Conservation (phyloP, 2,888 invertebrate species). For the Lucinisca nassula region DNA sequence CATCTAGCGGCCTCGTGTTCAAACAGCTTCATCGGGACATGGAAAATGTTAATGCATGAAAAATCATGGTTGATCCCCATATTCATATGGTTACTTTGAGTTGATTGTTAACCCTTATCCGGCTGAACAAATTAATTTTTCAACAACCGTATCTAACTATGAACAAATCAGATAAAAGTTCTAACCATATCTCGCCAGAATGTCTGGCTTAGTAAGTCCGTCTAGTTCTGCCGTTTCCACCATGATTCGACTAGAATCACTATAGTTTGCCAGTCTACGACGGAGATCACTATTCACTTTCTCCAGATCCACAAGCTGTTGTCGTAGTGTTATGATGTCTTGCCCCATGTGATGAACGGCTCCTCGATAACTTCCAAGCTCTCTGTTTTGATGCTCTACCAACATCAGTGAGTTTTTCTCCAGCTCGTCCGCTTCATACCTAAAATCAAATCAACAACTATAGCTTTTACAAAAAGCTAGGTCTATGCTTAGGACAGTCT, state of each 20-base stretch:
- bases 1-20: too few relatives aligned
- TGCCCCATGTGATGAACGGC: conserved; percentile 86
- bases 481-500: too few relatives aligned
- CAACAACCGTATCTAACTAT: too few relatives aligned
- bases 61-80: too few relatives aligned
- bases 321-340: conserved; percentile 83
- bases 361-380: conserved; percentile 84
- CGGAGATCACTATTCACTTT: conserved; percentile 83
- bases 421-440: conserved; percentile 57
- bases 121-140: too few relatives aligned
- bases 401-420: conserved; percentile 79
- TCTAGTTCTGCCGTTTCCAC: conserved; percentile 85
- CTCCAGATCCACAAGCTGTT: conserved; percentile 80
- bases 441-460: background rate
- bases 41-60: too few relatives aligned
- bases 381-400: conserved; percentile 84
- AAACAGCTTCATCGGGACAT: too few relatives aligned
- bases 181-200: conserved; percentile 85
- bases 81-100: too few relatives aligned
- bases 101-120: too few relatives aligned
- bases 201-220: conserved; percentile 83
- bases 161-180: too few relatives aligned
- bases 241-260: conserved; percentile 83
- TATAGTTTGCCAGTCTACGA: conserved; percentile 80
- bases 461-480: too few relatives aligned